Evolutionary conservation across 2,888 invertebrate genomes (phyloP), one percentile per base, ranked within the genome.

Genomic region (Habrosyne pyritoides): DNA sequence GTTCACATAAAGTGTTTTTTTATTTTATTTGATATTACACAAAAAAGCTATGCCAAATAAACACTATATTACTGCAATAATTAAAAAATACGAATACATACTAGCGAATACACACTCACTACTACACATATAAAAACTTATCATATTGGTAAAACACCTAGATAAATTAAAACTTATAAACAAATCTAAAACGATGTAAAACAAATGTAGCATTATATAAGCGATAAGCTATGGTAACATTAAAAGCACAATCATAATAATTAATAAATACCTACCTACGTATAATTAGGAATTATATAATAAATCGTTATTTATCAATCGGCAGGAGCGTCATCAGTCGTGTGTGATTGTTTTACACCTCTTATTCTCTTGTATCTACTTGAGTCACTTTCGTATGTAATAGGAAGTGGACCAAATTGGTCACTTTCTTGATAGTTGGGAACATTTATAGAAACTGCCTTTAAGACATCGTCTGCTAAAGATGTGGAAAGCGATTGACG

Each of bases 311-410:
- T 51, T 55, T 55, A 64, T 18, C 51, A 18, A 46, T 63, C 55
- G 54, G 61, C 52, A 24, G 58, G 49, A 22, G 67, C 14, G 8
- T 50, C 66, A 53, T 69, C 66, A 48, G 67, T 60, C 42, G 63
- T 53, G 21, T 64, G 68, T 8, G 76, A 66, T 59, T 79, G 78
- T 65, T 87, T 87, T 21, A 87, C 77, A 33, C 83, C 80, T 57
- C 89, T 80, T 77, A 91, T 84, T 79, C 90, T 82, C 77, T 91
- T 91, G 62, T 81, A 88, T 56, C 91, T 76, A 42, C 77, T 76
- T 53, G 84, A 67, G 59, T 87, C 89, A 36, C 81, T 83, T 53
- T 87, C 86, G 42, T 82, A 83, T 61, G 71, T 84, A 36, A 73
- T 73, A 1, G 84, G 82, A 2, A 86, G 69, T 8, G 85, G 75